Evolutionary conservation across 2,888 invertebrate species (phyloP), one percentile per base, ranked within the genome.

Genomic region (Drosophila affinis): DNA sequence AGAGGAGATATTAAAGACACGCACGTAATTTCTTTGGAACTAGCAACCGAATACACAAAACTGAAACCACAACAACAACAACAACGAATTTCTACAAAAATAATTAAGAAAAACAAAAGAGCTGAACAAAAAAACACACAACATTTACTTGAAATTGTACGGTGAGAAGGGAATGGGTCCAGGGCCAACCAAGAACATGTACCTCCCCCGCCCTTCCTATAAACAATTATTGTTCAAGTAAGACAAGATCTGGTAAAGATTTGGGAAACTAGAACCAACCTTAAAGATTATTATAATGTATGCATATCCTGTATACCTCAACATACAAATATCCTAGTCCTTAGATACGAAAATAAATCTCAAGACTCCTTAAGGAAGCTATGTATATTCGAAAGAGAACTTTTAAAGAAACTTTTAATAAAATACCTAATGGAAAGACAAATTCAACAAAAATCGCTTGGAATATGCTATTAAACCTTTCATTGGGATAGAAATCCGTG

Each of bases 21-120:
- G 84, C 88, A 86, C 81, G 75, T 73, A 77, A 72, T 88, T 88
- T 85, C 84, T 60, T 52, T 58, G 87, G 77, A 85, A 88, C 72
- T 58, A 64, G 64, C 55, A 27, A 39, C 51, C 34, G 49, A 29
- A 54, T 44, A 52, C 39, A 39, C n/a, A n/a, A n/a, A 39, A n/a
- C n/a, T 39, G n/a, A 39, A 39, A 39, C 39, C 39, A 64, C 53
- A 58, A 73, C 48, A 56, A 64, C 53, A 58, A 73, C 48, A 56
- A 69, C 52, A 54, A 48, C 29, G 73, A 61, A 45, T 69, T 84
- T 82, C 81, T 77, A 81, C 75, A 72, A 81, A 78, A 83, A 81
- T 84, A 75, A 81, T 79, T 81, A 81, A 75, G 64, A 78, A 80
- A 81, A 76, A 73, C 64, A 17, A 68, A 67, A 47, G n/a, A 44